Conservation (phyloP, 64 coral and sea anemone species). For the Stichodactyla mertensii region DNA sequence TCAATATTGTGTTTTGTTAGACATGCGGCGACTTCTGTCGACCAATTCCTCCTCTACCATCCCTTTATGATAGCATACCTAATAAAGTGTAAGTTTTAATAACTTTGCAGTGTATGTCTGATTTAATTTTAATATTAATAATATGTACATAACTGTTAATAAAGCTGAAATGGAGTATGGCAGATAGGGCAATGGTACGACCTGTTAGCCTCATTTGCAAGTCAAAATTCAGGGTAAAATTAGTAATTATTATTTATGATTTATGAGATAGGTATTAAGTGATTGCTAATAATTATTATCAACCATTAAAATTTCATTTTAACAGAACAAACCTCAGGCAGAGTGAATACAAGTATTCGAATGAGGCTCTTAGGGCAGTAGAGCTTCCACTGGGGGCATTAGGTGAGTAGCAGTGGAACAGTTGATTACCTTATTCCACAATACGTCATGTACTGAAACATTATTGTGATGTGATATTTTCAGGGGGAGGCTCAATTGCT, state of each 20-base stretch:
- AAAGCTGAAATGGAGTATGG: no score
- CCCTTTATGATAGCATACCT: background rate
- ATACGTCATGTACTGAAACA: no score
- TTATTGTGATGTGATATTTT: background rate
- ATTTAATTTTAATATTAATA: background rate
- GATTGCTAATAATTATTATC: no score
- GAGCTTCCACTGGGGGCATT: constrained; percentile 71
- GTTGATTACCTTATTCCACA: background rate
- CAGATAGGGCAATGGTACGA: no score
- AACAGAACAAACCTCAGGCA: constrained; percentile 13
- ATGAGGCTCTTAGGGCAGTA: constrained; percentile 73
- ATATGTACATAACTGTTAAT: background rate
- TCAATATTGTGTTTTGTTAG: background rate
- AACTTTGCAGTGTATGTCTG: background rate
- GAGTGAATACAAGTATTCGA: constrained; percentile 64
- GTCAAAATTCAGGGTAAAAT: no score
- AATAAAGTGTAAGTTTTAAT: constrained; percentile 19
- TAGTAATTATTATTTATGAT: no score
- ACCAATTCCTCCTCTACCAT: background rate
- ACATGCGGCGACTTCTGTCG: background rate
- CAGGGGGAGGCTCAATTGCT: constrained; percentile 77
- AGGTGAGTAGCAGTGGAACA: constrained; percentile 9
- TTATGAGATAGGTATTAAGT: no score
- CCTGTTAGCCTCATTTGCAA: no score
- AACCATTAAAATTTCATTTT: background rate